These are phyloP conservation scores for Loriculus beryllinus DNA, from an alignment of 2,797 vertebrate species.

Conservation along the genomic window DNA sequence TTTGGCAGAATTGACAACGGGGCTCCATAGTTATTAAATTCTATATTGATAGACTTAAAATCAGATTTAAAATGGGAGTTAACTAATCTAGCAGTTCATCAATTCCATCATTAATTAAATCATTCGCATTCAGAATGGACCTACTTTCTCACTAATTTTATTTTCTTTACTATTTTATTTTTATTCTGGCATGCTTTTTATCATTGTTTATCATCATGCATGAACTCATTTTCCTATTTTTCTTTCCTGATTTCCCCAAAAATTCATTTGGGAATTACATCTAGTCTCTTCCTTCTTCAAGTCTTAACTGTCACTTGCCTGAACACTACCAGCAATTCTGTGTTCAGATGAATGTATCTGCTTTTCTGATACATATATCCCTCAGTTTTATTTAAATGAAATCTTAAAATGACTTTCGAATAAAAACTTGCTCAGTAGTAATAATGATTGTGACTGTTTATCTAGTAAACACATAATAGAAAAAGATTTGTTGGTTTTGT, in stretches of 20 bases:
- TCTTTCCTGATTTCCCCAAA: neutral
- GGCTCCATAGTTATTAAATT: neutral
- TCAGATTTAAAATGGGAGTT: neutral
- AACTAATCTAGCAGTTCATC: neutral
- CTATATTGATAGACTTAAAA: neutral
- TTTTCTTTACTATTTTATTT: neutral
- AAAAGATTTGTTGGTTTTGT: neutral
- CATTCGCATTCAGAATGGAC: slow-evolving; percentile 25
- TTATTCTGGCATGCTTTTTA: neutral
- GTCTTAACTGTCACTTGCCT: neutral
- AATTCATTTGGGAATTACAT: neutral
- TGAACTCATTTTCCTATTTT: neutral
- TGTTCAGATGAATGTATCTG: neutral
- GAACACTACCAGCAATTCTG: neutral
- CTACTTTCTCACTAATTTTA: slow-evolving; percentile 30
- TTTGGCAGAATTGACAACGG: neutral
- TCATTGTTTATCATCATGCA: neutral
- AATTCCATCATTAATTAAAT: neutral
- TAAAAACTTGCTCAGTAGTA: neutral
- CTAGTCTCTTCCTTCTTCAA: neutral
- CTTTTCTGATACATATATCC: neutral
- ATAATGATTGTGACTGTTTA: neutral
- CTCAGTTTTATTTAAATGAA: neutral
- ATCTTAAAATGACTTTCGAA: neutral
- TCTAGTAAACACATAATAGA: neutral